These are phyloP conservation scores for Amiota mariae DNA, from an alignment of 2,888 invertebrate genomes.

Conservation along the genomic window DNA sequence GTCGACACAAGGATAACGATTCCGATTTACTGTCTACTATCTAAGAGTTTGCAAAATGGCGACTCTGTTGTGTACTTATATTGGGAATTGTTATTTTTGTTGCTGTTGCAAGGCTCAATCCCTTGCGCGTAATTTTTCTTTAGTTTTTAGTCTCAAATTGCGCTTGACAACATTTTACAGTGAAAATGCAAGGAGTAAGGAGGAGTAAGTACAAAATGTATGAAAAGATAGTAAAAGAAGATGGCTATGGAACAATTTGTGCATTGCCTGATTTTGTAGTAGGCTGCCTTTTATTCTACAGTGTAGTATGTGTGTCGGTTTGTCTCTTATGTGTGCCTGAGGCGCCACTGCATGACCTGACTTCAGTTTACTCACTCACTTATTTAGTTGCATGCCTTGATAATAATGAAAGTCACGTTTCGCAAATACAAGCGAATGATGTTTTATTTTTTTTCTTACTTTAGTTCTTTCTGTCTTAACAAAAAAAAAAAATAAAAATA, in stretches of 20 bases:
- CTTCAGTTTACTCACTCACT: neutral
- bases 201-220: neutral
- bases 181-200: neutral
- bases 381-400: conserved; percentile 1
- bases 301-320: too few species aligned
- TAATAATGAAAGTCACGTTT: conserved; percentile 49
- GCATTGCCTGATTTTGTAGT: neutral
- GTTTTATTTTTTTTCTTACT: conserved; percentile 27
- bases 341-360: conserved; percentile 2
- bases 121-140: conserved; percentile 17
- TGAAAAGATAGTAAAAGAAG: neutral
- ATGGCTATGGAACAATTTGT: conserved; percentile 5
- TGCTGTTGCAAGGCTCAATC: conserved; percentile 21
- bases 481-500: neutral
- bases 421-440: conserved; percentile 38
- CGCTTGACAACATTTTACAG: conserved; percentile 6
- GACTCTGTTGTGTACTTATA: conserved; percentile 1
- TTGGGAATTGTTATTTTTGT: conserved; percentile 1
- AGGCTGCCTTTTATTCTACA: too few species aligned
- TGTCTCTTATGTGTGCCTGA: neutral
- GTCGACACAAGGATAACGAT: conserved; percentile 21
- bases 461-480: neutral
- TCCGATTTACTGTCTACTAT: neutral
- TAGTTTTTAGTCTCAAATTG: conserved; percentile 16
- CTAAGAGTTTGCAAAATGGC: conserved; percentile 1